Evolutionary conservation across 2,797 vertebrate genomes (phyloP), one percentile per base, ranked within the genome.

Genomic region (Melanotaenia boesemani): DNA sequence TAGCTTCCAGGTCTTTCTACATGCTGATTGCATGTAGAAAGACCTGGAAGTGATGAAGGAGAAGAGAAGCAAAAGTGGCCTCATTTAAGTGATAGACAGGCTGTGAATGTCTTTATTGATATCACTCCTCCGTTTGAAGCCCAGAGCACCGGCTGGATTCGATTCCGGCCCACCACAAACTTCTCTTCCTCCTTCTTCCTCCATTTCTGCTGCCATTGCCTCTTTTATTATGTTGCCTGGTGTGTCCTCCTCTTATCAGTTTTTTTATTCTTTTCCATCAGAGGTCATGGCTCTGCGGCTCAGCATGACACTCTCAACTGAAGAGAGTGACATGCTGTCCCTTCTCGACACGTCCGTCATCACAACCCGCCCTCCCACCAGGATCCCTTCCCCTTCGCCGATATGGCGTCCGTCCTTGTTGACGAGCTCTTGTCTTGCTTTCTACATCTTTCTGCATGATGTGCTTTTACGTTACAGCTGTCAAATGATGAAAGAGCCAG

Each of bases 21-120:
- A 24, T 56, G 62, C 7, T 79, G 81, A 77, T 75, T 76, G 77
- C 55, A 62, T 68, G 71, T n/a, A n/a, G n/a, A n/a, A n/a, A n/a
- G n/a, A n/a, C n/a, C n/a, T n/a, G 82, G 70, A 82, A 79, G 70
- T 82, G 76, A 71, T 68, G 76, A 80, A 69, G 46, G 71, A 69
- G 59, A 65, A 61, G 41, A 78, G 50, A 63, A 64, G 71, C 79
- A 67, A 68, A 85, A 82, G 78, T 83, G 85, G 83, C 86, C 89
- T 90, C 85, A 68, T 88, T 89, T 86, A 70, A 82, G 63, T 70
- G 67, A 85, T 78, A 82, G 73, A 58, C 71, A 76, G 74, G 58
- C 81, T 44, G 77, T 26, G 79, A 83, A 72, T 82, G 83, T 85
- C 80, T 85, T 88, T 70, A 64, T 80, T 85, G 86, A 90, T 84